Base-by-base conservation (phyloP, 2,797 vertebrate species). In the Typhlichthys eigenmanni region DNA sequence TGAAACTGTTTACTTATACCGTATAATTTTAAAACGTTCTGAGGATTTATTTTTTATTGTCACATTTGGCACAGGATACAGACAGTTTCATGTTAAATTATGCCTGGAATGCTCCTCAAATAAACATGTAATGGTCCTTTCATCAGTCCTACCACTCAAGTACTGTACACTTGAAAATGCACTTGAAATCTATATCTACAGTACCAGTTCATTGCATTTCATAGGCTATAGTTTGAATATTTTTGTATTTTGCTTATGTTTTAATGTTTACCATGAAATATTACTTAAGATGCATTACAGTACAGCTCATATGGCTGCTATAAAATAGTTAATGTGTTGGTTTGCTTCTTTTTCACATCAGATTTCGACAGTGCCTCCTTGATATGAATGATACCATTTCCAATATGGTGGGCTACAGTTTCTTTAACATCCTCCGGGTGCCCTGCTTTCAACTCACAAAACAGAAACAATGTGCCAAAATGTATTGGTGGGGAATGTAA, bases 401-500 rank as follows among this genome's bases (percentile, higher is more conserved):
- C 0, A 90, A 88, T 54, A 81, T 96, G 68, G 92, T 97, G 62
- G 95, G 95, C 3, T 76, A 92, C 86, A 94, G 93, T 63, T 98
- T 94, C 85, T 98, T 97, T 88, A 93, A 88, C 45, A 61, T 96
- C 67, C 81, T 97, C 67, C 89, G 85, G 63, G 62, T 92, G 13
- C 94, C 94, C 1, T 98, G 96, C 82, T 97, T 98, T 12, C 82
- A 92, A 74, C 83, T 97, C 74, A 85, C 90, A 58, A 82, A 87
- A 16, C 85, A 74, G 45, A 89, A 79, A 70, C 87, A 75, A n/a
- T 97, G 97, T 14, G 79, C 92, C 19, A 70, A 86, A 55, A 89
- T 92, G 89, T 83, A 90, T 85, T 95, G 94, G 95, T 94, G 93
- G 93, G 93, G 94, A 56, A 88, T 82, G 96, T 97, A 87, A 81